Base-by-base conservation (phyloP, 2,888 invertebrate species). In the Amphiduros pacificus region DNA sequence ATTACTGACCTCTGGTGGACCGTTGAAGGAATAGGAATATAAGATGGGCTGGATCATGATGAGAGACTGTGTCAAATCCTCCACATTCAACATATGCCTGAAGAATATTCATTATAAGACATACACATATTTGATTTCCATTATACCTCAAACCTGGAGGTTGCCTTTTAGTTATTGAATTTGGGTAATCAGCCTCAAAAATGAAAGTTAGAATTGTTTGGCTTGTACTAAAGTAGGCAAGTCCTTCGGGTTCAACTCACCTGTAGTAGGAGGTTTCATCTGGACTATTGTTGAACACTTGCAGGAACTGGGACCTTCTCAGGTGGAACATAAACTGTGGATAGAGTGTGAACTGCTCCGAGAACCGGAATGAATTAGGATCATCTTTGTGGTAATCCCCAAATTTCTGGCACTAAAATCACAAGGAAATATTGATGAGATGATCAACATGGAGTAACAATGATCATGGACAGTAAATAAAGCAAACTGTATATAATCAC, bases 271-370 rank as follows among this genome's bases (percentile, higher is more conserved):
- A 94, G 17, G 98, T 99, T 86, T 99, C 99, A 84, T 99, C 99
- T 0, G 99, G 99, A 44, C 96, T 97, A 86, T 99, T 99, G 85
- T 99, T 99, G 85, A 99, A 99, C 51, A 99, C 98, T 87, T 98
- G 98, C 69, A 99, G 87, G 85, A 99, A 99, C 85, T 98, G 99
- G 28, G 98, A 99, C 71, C 99, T 88, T 49, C 99, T 88, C 76
- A 99, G 85, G 81, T 99, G 99, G 84, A 98, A 99, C 97, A 99
- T 98, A 84, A 99, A 99, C 85, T 99, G 99, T 49, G 99, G 99
- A 85, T 97, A 99, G 62, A 99, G 86, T 63, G 94, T 94, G 85
- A 99, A 99, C 85, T 96, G 97, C 80, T 97, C 97, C 1, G 92
- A 90, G 64, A 99, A 88, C 55, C 96, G 88, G 86, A 99, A 99